Conservation (phyloP, 2,797 vertebrate genomes). For the Danio tinwini region DNA sequence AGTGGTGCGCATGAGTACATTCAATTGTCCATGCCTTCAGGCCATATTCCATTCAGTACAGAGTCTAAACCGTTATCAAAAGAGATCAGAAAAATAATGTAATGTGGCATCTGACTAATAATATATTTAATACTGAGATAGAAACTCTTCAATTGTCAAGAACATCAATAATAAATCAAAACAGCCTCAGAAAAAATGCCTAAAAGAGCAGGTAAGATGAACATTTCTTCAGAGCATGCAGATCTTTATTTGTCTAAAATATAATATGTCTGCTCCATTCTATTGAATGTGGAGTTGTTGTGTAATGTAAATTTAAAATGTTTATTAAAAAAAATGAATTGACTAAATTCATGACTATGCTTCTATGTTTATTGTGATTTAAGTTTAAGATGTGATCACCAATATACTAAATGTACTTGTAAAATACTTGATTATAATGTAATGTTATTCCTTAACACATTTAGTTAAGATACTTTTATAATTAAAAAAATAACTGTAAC, state of each 20-base stretch:
- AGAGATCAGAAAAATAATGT: conserved; percentile 16
- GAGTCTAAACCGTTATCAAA: conserved; percentile 59
- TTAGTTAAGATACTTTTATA: not conserved
- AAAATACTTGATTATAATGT: too few species aligned
- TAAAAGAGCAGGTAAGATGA: conserved; percentile 47
- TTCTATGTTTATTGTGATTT: not conserved
- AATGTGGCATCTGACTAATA: not conserved
- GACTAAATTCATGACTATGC: not conserved
- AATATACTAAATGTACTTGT: not conserved
- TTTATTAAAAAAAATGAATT: not conserved
- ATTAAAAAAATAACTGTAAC: too few species aligned
- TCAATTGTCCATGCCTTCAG: conserved; percentile 57
- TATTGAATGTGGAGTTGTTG: not conserved
- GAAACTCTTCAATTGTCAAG: conserved; percentile 11
- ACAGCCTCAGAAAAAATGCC: conserved; percentile 19
- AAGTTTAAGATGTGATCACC: not conserved
- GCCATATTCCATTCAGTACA: conserved; percentile 74
- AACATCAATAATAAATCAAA: not conserved
- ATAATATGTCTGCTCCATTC: not conserved
- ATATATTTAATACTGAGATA: conserved; percentile 13
- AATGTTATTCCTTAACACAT: not conserved
- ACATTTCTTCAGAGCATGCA: not conserved
- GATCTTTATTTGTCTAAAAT: not conserved
- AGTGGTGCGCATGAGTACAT: conserved; percentile 14
- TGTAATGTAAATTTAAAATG: not conserved